A percentile compares a stretch with the other conserved stretches of the same genome.
Conservation (phyloP, 1,140 invertebrate species). For the Habropoda laboriosa region DNA sequence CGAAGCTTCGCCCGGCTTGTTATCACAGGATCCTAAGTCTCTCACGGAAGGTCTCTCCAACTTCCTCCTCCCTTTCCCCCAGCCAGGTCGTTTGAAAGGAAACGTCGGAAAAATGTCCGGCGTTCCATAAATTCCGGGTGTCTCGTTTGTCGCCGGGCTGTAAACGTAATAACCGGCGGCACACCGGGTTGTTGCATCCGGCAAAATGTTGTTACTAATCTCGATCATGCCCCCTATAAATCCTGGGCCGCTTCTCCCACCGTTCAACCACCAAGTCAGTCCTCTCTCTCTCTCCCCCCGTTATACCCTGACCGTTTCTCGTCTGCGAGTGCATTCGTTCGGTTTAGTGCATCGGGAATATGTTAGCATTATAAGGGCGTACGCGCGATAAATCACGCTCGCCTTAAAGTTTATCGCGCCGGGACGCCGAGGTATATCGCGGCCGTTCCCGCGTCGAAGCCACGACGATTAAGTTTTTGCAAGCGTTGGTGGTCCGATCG, state of each 20-base stretch:
- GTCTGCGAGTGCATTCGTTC: constrained; percentile 1
- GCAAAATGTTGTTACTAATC: constrained; percentile 45
- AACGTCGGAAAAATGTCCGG: constrained; percentile 4
- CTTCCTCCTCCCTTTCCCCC: not conserved
- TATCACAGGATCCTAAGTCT: not conserved
- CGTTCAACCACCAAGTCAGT: too few relatives aligned
- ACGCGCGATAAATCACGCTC: constrained; percentile 44
- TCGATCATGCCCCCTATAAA: constrained; percentile 43
- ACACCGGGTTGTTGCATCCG: constrained; percentile 6
- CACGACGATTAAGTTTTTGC: constrained; percentile 62
- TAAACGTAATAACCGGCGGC: constrained; percentile 37
- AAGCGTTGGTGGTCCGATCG: constrained; percentile 58
- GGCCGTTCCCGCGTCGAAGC: constrained; percentile 45
- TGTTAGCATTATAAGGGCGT: constrained; percentile 45
- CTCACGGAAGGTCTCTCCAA: not conserved
- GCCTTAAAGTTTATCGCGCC: constrained; percentile 56
- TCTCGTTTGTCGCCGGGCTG: constrained; percentile 28
- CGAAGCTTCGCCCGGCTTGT: not conserved
- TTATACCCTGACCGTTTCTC: not conserved
- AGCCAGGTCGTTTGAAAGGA: not conserved
- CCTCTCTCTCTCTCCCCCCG: not conserved
- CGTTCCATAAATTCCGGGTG: constrained; percentile 43
- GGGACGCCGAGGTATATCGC: constrained; percentile 33
- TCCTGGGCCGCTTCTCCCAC: not conserved
- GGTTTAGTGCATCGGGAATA: constrained; percentile 35